Percentiles rank a stretch among this genome's conserved stretches.
phyloP scores from a whole-genome alignment of 2,797 vertebrate genomes.

The Eptatretus atami region DNA sequence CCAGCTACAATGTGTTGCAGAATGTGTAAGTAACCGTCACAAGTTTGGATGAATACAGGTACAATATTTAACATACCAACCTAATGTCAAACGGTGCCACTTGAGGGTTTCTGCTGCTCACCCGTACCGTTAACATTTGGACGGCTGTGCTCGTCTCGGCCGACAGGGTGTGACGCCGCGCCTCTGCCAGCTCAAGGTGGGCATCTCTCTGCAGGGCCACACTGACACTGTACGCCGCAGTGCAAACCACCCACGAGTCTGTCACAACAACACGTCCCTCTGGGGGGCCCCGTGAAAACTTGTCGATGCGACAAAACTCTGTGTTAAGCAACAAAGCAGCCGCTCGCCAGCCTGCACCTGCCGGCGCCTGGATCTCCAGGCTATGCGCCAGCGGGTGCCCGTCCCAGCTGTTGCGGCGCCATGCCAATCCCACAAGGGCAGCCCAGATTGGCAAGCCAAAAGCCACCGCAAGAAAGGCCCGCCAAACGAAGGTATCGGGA shows the following conservation, averaged over 20 bases:
- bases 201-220: constrained; percentile 46
- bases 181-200: constrained; percentile 37
- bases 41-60: too few relatives aligned
- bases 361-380: constrained; percentile 21
- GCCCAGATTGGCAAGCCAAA: constrained; percentile 20
- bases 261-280: constrained; percentile 50
- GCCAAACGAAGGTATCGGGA: constrained; percentile 26
- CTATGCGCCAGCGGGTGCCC: constrained; percentile 32
- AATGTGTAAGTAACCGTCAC: too few relatives aligned
- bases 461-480: constrained; percentile 21
- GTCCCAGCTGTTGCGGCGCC: constrained; percentile 31
- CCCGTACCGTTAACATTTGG: constrained; percentile 48
- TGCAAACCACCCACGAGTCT: constrained; percentile 47
- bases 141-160: constrained; percentile 35
- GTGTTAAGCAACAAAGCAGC: constrained; percentile 45
- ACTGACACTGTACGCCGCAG: constrained; percentile 37
- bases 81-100: constrained; percentile 36
- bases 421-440: constrained; percentile 26
- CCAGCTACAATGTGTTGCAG: too few relatives aligned
- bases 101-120: constrained; percentile 29
- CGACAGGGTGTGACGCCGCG: constrained; percentile 40
- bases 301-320: constrained; percentile 59
- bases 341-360: constrained; percentile 23
- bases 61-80: constrained; percentile 13
- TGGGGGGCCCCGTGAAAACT: constrained; percentile 43